phyloP scores from a whole-genome alignment of 2,797 vertebrate genomes.

The Falco rusticolus region DNA sequence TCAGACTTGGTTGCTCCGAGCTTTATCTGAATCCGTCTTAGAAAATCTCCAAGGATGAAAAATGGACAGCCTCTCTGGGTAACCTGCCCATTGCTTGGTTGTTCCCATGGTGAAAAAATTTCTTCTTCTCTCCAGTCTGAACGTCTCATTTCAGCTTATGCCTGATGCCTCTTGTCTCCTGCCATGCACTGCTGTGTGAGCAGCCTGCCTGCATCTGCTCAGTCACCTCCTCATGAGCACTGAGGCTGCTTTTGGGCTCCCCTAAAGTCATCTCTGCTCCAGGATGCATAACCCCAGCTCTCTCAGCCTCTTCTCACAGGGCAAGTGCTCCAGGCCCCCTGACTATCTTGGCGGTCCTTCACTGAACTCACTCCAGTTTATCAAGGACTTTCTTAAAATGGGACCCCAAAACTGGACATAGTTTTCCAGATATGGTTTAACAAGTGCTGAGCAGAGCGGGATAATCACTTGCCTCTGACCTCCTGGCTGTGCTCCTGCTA shows the following conservation, averaged over 20 bases:
- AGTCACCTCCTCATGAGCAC: rapidly evolving
- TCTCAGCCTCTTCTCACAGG: neutral
- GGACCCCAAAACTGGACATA: neutral
- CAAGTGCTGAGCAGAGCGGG: neutral
- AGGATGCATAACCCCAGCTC: rapidly evolving
- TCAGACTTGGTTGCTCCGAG: neutral
- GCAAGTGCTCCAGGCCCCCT: neutral
- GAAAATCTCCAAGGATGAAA: constrained; percentile 1
- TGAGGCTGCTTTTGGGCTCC: neutral
- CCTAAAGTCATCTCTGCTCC: neutral
- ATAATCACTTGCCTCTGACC: neutral
- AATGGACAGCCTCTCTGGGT: neutral
- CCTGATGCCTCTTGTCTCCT: neutral
- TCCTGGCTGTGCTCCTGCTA: neutral
- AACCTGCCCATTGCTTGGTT: neutral
- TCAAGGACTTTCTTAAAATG: neutral
- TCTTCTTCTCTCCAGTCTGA: neutral
- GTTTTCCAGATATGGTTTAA: neutral
- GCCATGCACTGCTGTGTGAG: neutral
- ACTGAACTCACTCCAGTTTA: neutral
- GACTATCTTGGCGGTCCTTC: neutral
- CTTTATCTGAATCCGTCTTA: neutral
- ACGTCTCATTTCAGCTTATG: neutral
- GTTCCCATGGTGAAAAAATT: neutral
- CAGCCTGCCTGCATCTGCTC: neutral